phyloP scores from a whole-genome alignment of 2,888 invertebrate genomes.

The Thysanoteuthis rhombus region DNA sequence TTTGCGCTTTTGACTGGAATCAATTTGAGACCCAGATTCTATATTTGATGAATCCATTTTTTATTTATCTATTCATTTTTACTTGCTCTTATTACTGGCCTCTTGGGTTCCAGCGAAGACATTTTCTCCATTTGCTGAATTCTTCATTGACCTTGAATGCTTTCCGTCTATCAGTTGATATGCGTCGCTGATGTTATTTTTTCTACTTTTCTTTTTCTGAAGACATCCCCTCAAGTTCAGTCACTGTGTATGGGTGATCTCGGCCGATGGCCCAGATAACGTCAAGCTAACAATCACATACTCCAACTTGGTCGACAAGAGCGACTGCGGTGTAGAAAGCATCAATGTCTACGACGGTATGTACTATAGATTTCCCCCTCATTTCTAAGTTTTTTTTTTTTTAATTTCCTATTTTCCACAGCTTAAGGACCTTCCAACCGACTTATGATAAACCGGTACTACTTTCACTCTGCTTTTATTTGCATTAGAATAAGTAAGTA shows the following conservation, averaged over 20 bases:
- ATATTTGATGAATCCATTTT: no score
- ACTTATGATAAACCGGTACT: not conserved
- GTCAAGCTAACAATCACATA: conserved; percentile 16
- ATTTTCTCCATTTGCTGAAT: not conserved
- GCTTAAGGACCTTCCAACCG: not conserved
- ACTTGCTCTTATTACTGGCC: not conserved
- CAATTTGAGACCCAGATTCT: no score
- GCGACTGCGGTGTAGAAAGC: conserved; percentile 12
- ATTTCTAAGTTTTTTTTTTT: not conserved
- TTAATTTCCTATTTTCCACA: not conserved
- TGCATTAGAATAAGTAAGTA: no score
- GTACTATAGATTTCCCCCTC: not conserved
- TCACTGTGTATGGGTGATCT: conserved; percentile 16
- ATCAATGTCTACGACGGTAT: not conserved
- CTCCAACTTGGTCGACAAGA: conserved; percentile 17
- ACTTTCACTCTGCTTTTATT: no score
- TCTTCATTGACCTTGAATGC: not conserved
- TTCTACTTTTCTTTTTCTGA: not conserved
- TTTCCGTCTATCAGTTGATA: not conserved
- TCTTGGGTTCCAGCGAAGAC: not conserved
- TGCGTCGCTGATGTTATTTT: not conserved
- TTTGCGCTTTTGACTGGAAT: no score
- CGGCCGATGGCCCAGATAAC: conserved; percentile 20
- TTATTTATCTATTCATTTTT: not conserved
- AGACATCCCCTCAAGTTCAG: conserved; percentile 1